Base-by-base conservation (phyloP, 2,888 invertebrate species). In the Hermaeophaga mercurialis region DNA sequence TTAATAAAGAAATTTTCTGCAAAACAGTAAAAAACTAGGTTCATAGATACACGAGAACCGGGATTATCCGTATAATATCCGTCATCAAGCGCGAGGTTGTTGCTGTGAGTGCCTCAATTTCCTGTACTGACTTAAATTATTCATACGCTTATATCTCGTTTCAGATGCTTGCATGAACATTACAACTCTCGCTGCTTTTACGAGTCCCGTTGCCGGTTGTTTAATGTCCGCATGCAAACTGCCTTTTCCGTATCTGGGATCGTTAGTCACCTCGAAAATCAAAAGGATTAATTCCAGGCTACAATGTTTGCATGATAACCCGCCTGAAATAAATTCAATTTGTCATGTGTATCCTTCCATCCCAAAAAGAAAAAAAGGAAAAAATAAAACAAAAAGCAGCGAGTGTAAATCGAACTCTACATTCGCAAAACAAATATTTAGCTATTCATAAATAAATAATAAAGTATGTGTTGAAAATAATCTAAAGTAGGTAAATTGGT, bases 61-160 rank as follows among this genome's bases (percentile, higher is more conserved):
- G 56, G 64, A 62, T 68, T 64, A 67, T 67, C 61, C 63, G 45
- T 56, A 61, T 66, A 68, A 69, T 67, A 67, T 66, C 64, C 57
- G 59, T 65, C 64, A 66, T 69, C 66, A 66, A 61, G 61, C 61
- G 56, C 49, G 54, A 66, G 58, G 55, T 63, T 60, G 66, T 63
- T 65, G 61, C 66, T 61, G 63, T 33, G 55, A 64, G 65, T 61
- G 61, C 58, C 65, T 58, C 66, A 57, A 63, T 66, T 69, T 68
- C 66, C 65, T 61, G 62, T 56, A 55, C 57, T 54, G 56, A 64
- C 66, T 67, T 72, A 72, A 72, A 73, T 72, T 72, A 73, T 73
- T 73, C 73, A 72, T 73, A 69, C 65, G 65, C 65, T 43, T 68
- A 68, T 70, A 72, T 70, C 70, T 70, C 70, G 69, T 68, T 68